phyloP scores from a whole-genome alignment of 2,888 invertebrate species.

The Reticulitermes lucifugus region DNA sequence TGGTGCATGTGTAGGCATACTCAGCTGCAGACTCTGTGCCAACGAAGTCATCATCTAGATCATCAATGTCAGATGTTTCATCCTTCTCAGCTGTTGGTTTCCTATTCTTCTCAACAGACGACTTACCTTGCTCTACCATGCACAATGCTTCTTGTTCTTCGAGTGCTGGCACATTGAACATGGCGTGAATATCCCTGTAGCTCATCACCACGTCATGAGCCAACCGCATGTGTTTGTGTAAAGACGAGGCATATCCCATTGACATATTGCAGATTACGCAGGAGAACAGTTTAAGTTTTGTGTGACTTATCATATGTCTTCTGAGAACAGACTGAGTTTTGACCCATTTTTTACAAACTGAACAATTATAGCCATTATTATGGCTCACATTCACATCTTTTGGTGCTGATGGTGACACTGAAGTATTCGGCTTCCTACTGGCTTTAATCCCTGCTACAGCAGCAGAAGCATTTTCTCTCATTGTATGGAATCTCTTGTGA shows the following conservation, averaged over 20 bases:
- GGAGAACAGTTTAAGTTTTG: constrained; percentile 44
- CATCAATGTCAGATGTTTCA: not conserved
- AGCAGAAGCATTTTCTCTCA: constrained; percentile 11
- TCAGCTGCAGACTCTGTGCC: not conserved
- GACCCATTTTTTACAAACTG: constrained; percentile 41
- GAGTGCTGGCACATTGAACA: not conserved
- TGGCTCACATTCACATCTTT: not conserved
- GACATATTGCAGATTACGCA: constrained; percentile 41
- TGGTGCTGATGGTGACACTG: not conserved
- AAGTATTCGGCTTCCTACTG: not conserved
- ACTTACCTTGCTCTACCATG: not conserved
- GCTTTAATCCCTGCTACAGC: not conserved
- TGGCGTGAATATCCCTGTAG: constrained; percentile 24
- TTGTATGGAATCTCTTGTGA: constrained; percentile 42
- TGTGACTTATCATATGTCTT: constrained; percentile 47
- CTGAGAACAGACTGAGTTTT: constrained; percentile 35
- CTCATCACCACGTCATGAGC: constrained; percentile 35
- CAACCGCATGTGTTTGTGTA: constrained; percentile 45
- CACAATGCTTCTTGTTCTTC: constrained; percentile 31
- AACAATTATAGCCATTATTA: constrained; percentile 28
- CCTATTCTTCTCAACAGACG: not conserved
- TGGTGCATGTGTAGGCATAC: constrained; percentile 15
- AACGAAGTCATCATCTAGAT: not conserved
- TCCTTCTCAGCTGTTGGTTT: not conserved
- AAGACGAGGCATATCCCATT: constrained; percentile 48